A percentile compares a stretch with the other conserved stretches of the same genome.
phyloP scores from a whole-genome alignment of 2,888 invertebrate genomes.

The Conops quadrifasciatus region DNA sequence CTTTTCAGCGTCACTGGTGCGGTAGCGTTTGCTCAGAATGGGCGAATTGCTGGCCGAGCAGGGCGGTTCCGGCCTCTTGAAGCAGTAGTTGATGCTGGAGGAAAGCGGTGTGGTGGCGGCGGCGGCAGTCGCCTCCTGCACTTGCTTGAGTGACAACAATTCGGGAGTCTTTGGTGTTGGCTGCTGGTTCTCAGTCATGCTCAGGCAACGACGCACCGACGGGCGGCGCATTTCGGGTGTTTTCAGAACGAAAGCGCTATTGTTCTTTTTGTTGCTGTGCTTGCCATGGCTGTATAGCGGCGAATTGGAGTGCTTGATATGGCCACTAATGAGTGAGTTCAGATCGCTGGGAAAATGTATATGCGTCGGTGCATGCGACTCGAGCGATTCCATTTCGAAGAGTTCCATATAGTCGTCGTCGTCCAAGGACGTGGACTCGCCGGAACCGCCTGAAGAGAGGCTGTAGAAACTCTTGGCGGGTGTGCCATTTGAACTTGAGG shows the following conservation, averaged over 20 bases:
- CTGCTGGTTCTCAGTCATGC: constrained; percentile 65
- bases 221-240: constrained; percentile 67
- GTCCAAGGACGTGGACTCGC: constrained; percentile 70
- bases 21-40: constrained; percentile 61
- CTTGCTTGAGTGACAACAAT: constrained; percentile 48
- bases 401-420: constrained; percentile 72
- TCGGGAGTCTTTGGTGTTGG: constrained; percentile 60
- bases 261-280: constrained; percentile 10
- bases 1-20: constrained; percentile 60
- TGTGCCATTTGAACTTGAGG: constrained; percentile 43
- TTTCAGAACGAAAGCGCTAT: constrained; percentile 42
- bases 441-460: constrained; percentile 67
- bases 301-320: constrained; percentile 62
- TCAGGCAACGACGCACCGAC: constrained; percentile 66
- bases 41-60: constrained; percentile 65
- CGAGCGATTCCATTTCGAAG: constrained; percentile 69
- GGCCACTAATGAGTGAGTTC: constrained; percentile 69
- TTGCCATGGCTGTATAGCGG: constrained; percentile 35
- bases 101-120: constrained; percentile 47
- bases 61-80: constrained; percentile 77
- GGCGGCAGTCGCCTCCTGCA: constrained; percentile 49
- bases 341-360: constrained; percentile 69
- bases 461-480: constrained; percentile 64
- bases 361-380: constrained; percentile 57
- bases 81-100: constrained; percentile 54